Evolutionary conservation across 1,140 invertebrate genomes (phyloP).

Genomic region (Pollicipes pollicipes): DNA sequence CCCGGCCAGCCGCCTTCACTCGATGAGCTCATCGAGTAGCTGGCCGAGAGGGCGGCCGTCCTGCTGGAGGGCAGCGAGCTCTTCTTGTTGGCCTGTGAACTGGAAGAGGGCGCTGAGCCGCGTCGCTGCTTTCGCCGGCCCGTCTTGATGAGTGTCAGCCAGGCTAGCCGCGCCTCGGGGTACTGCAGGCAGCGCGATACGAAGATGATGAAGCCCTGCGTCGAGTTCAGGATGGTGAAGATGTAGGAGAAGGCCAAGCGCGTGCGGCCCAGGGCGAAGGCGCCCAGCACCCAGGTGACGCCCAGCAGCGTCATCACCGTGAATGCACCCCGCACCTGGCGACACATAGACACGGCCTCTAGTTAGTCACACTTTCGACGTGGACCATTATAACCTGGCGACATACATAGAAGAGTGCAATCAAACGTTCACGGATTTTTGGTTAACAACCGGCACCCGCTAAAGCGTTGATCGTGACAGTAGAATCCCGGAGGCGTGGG

Average conservation of each 20-base stretch:
- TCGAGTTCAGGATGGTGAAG: constrained; percentile 33
- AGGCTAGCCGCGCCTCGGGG: constrained; percentile 31
- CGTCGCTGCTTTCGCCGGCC: constrained; percentile 15
- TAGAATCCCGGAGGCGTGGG: no score
- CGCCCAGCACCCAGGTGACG: constrained; percentile 35
- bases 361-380: no score
- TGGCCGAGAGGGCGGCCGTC: neutral
- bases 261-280: constrained; percentile 30
- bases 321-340: constrained; percentile 33
- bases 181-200: constrained; percentile 33
- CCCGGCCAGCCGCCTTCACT: neutral
- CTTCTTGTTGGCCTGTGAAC: neutral
- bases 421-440: no score
- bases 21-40: neutral
- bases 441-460: no score
- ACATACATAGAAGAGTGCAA: no score
- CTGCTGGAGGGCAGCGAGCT: neutral
- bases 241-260: constrained; percentile 32
- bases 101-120: neutral
- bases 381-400: no score
- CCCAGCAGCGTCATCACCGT: constrained; percentile 36
- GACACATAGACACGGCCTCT: no score
- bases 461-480: no score
- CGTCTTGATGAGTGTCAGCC: constrained; percentile 28
- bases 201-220: constrained; percentile 36